phyloP scores from a whole-genome alignment of 2,113 vertebrate species.

The Meles meles region DNA sequence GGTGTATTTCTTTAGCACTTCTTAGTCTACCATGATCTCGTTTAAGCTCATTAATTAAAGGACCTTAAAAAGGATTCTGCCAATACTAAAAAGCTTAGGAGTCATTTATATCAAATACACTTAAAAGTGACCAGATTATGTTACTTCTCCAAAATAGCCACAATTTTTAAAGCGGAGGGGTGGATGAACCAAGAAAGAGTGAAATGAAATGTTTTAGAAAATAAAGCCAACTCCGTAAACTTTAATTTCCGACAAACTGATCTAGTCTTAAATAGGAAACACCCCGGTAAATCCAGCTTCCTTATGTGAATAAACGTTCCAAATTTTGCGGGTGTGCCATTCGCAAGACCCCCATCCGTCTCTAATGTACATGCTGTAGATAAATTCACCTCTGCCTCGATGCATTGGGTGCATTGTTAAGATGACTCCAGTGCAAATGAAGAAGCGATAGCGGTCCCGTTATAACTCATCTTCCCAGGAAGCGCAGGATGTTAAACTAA shows the following conservation, averaged over 20 bases:
- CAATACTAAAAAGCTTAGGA: slow-evolving; percentile 83
- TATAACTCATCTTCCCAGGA: slow-evolving; percentile 87
- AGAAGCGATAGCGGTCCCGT: slow-evolving; percentile 85
- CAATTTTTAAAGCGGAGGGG: neutral
- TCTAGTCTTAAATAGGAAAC: slow-evolving; percentile 49
- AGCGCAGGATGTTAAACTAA: slow-evolving; percentile 82
- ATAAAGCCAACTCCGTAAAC: slow-evolving; percentile 70
- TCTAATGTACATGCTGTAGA: slow-evolving; percentile 75
- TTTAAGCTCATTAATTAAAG: slow-evolving; percentile 90
- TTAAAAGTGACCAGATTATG: slow-evolving; percentile 79
- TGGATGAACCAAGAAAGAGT: slow-evolving; percentile 6
- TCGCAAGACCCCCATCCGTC: slow-evolving; percentile 73
- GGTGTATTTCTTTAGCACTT: slow-evolving; percentile 84
- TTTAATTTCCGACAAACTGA: slow-evolving; percentile 61
- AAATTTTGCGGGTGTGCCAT: slow-evolving; percentile 64
- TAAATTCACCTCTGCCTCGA: slow-evolving; percentile 87
- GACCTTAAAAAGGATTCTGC: slow-evolving; percentile 85
- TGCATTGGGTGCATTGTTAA: slow-evolving; percentile 87
- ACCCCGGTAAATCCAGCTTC: slow-evolving; percentile 57
- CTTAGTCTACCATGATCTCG: slow-evolving; percentile 83
- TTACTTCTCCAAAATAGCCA: slow-evolving; percentile 57
- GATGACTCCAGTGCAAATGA: slow-evolving; percentile 84
- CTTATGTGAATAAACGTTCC: slow-evolving; percentile 54
- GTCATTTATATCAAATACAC: slow-evolving; percentile 78
- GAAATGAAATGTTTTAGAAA: slow-evolving; percentile 56